These are phyloP conservation scores for Aptenodytes patagonicus DNA, from an alignment of 2,113 vertebrate genomes.

Conservation along the genomic window DNA sequence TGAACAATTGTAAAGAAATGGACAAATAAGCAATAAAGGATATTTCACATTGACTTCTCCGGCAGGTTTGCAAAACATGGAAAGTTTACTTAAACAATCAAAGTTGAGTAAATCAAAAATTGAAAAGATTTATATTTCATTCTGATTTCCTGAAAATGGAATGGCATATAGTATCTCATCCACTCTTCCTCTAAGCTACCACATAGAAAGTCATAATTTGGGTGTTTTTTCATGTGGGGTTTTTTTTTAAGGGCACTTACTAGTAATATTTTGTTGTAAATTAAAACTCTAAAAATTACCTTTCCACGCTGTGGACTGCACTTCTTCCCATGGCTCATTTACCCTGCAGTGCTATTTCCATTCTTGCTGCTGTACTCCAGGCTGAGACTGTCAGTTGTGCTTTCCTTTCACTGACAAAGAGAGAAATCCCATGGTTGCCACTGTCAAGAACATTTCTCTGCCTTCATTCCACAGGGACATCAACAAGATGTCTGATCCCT, in stretches of 20 bases:
- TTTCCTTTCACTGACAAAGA: slow-evolving; percentile 55
- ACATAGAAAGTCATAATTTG: background rate
- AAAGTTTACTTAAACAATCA: background rate
- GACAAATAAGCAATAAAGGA: background rate
- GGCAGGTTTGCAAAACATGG: background rate
- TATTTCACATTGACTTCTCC: background rate
- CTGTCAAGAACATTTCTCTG: slow-evolving; percentile 64
- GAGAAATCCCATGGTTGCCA: slow-evolving; percentile 66
- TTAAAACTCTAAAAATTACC: background rate
- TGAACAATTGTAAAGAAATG: background rate
- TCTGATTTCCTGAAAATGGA: background rate
- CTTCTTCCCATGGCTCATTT: slow-evolving; percentile 16
- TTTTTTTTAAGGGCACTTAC: background rate
- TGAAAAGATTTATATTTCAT: background rate
- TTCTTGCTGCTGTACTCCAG: background rate
- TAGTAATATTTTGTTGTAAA: background rate
- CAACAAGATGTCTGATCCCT: slow-evolving; percentile 44
- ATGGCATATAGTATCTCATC: background rate
- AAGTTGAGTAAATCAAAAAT: background rate
- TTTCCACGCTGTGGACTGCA: background rate
- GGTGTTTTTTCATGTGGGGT: too few relatives aligned
- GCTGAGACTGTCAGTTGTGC: slow-evolving; percentile 58
- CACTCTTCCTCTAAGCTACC: background rate
- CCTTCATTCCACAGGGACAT: slow-evolving; percentile 58
- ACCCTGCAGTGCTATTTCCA: slow-evolving; percentile 6